These are phyloP conservation scores for Kuschelorhynchus macadamiae DNA, from an alignment of 2,888 invertebrate species.

Conservation along the genomic window DNA sequence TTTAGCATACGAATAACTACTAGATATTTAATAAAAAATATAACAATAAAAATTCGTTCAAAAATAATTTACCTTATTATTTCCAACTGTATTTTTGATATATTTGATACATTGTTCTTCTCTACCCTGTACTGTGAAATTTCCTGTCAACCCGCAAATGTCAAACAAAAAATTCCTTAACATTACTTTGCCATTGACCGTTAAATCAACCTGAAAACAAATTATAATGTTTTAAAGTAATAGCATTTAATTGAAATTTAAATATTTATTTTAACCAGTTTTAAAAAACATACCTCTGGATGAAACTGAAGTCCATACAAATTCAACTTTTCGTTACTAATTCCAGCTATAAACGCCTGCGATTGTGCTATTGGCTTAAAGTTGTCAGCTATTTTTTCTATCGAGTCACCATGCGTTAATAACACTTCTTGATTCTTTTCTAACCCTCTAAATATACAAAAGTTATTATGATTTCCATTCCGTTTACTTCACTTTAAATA, in stretches of 20 bases:
- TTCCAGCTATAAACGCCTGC: conserved; percentile 86
- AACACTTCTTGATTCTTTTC: conserved; percentile 91
- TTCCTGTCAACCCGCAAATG: conserved; percentile 87
- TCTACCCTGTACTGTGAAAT: conserved; percentile 89
- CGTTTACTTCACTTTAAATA: too few species aligned
- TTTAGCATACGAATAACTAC: too few species aligned
- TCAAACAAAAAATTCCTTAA: conserved; percentile 95
- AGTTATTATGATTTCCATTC: too few species aligned
- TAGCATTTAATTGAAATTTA: too few species aligned
- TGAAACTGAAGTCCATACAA: conserved; percentile 99
- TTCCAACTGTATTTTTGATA: conserved; percentile 90
- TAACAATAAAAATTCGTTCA: too few species aligned
- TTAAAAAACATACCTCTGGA: conserved; percentile 85
- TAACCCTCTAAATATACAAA: conserved; percentile 78
- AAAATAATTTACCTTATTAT: conserved; percentile 74
- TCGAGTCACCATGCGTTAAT: conserved; percentile 97
- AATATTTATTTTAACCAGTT: conserved; percentile 71
- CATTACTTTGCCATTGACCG: conserved; percentile 81
- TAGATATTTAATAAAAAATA: too few species aligned
- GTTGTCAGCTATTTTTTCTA: conserved; percentile 90
- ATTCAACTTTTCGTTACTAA: conserved; percentile 90
- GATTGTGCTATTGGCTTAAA: conserved; percentile 91
- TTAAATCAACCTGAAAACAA: conserved; percentile 48
- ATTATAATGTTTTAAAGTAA: background rate
- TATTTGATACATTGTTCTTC: conserved; percentile 93